Evolutionary conservation across 2,113 vertebrate genomes (phyloP), one percentile per base, ranked within the genome.

Genomic region (Pachypanchax playfairii): DNA sequence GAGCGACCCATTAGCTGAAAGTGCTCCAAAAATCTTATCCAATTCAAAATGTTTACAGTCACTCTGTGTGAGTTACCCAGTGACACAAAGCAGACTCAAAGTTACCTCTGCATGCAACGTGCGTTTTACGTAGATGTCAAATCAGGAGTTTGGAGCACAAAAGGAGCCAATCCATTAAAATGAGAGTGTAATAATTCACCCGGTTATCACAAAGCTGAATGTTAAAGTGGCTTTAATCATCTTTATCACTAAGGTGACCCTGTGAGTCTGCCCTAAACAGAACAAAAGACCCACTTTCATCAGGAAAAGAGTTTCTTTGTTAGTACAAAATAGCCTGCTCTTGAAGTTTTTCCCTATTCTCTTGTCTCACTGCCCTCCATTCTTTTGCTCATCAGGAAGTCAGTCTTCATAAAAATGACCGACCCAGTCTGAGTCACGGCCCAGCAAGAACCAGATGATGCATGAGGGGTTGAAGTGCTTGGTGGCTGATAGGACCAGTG

Each of bases 151-250:
- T 9, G 0, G 12, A 61, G 63, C 60, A 77, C 65, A 83, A 88
- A 71, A 15, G 66, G n/a, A 77, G 26, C 56, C 72, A 83, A 75
- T 85, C 76, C 79, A 51, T 79, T 84, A 56, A 80, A 83, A 78
- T 51, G 63, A 81, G 28, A 56, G 57, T 38, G 28, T 60, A 35
- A 82, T 85, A 62, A 83, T 79, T 81, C 62, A 81, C 14, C 59
- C 65, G 74, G 84, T 83, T 61, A 73, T 85, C 77, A 80, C 58
- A 3, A 29, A 46, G 53, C 70, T 59, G 75, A 74, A 79, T 65
- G 65, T 67, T 73, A 73, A 56, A 82, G 70, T 7, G 71, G 80
- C 60, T 74, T 70, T 41, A 52, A 49, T 33, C 6, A 4, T 17
- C 48, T 53, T 31, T 20, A 55, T 69, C 35, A 36, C 36, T 33